These are phyloP conservation scores for Cherax quadricarinatus DNA, from an alignment of 1,140 invertebrate species.

Conservation along the genomic window DNA sequence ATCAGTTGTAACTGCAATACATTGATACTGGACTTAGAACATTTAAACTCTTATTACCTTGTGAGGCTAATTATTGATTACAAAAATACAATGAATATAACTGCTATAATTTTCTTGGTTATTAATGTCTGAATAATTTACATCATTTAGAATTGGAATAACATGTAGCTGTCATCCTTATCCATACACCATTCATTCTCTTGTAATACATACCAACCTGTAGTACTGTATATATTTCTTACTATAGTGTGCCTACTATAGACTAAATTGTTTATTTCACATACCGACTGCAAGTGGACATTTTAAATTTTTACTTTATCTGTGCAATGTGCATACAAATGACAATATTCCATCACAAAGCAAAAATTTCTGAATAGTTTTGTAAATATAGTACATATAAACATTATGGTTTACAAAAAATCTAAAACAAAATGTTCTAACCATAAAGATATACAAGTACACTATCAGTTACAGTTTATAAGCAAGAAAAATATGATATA, in stretches of 20 bases:
- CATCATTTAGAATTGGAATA: not conserved
- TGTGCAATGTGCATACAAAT: not conserved
- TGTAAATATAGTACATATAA: not conserved
- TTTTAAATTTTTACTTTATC: not conserved
- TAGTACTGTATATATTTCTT: not conserved
- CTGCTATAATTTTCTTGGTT: no score
- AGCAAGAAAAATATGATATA: not conserved
- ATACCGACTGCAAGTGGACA: not conserved
- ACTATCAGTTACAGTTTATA: not conserved
- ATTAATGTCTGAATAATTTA: no score
- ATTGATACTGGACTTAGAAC: no score
- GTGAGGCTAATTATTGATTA: no score
- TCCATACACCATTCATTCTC: not conserved
- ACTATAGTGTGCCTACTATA: not conserved
- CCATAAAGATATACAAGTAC: not conserved
- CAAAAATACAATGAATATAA: no score
- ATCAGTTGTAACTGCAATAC: no score
- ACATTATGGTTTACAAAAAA: not conserved
- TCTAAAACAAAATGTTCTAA: not conserved
- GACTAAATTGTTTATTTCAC: not conserved
- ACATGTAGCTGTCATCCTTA: not conserved
- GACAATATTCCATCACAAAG: not conserved
- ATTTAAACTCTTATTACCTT: no score
- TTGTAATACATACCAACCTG: not conserved
- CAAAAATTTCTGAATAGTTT: not conserved